Evolutionary conservation across 92 coral and sea anemone species (phyloP), one percentile per base, ranked within the genome.

Genomic region (Parazoanthus atlanticus): DNA sequence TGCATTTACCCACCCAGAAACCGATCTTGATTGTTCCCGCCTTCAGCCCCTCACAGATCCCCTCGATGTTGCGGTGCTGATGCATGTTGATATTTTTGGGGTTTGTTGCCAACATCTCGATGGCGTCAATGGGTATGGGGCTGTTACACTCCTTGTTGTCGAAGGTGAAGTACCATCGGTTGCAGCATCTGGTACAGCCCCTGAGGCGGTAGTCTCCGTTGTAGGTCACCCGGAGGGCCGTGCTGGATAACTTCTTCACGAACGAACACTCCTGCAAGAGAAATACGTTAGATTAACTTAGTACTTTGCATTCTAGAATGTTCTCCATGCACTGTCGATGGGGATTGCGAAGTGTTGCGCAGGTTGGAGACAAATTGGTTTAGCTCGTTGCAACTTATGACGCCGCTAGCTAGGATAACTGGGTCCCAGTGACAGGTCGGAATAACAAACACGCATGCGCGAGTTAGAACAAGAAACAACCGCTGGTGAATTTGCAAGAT

Each of bases 41-140:
- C 33, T 8, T 31, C 34, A 71, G 76, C 36, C 76, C 40, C 34
- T 71, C 76, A 4, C 76, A 71, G 31, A 71, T 71, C 34, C 76
- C 76, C 38, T 71, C 33, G 15, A 71, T 71, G 12, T 71, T 71
- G 16, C 76, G 76, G 21, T 71, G 76, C 76, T 71, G 76, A 71
- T 71, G 76, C 76, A 71, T 71, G 5, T 71, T 71, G 34, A 71
- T 26, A 15, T 30, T 26, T 29, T 71, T 30, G 38, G 76, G 72
- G 30, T 66, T 66, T 23, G 28, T 66, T 26, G 72, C 72, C 30
- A 66, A 15, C 72, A 66, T 66, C 30, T 66, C 72, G 72, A 66
- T 66, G 72, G 72, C 30, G 31, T 70, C 75, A 30, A 70, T 70
- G 25, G 75, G 75, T 16, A 70, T 2, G 33, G 75, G 75, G 4